These are phyloP conservation scores for Pterocles burchelli DNA, from an alignment of 2,113 vertebrate species.

Conservation along the genomic window DNA sequence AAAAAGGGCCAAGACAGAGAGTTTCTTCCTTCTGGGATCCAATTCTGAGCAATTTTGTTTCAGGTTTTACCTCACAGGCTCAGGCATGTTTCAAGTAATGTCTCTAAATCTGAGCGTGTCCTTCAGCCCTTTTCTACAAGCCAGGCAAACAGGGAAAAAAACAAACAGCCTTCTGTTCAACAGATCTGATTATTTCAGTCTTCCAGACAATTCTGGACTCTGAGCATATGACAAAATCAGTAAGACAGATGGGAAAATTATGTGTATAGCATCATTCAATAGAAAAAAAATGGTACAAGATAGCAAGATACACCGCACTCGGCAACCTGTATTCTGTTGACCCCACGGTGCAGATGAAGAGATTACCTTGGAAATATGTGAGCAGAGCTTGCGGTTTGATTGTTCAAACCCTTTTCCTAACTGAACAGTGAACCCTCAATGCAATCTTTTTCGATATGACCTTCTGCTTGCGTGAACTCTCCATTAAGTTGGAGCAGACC, in stretches of 20 bases:
- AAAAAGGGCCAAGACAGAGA: neutral
- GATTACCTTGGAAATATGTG: neutral
- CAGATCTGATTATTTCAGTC: neutral
- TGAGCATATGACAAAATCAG: neutral
- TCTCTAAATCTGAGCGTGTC: neutral
- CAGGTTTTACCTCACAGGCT: neutral
- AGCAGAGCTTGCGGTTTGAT: neutral
- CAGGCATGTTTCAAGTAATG: neutral
- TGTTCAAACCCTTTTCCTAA: neutral
- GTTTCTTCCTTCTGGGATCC: neutral
- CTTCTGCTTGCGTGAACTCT: neutral
- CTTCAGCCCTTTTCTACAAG: neutral
- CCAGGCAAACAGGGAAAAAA: neutral
- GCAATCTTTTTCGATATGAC: neutral
- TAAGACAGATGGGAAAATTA: neutral
- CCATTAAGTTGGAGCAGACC: neutral
- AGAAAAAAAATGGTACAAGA: neutral
- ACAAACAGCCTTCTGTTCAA: neutral
- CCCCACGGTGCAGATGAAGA: neutral
- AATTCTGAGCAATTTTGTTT: neutral
- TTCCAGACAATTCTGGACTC: neutral
- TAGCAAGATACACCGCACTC: neutral
- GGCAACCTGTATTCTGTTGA: neutral
- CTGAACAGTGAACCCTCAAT: neutral
- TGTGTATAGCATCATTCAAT: neutral